Evolutionary conservation across 1,140 invertebrate species (phyloP).

Genomic region (Philopotamus ludificatus): DNA sequence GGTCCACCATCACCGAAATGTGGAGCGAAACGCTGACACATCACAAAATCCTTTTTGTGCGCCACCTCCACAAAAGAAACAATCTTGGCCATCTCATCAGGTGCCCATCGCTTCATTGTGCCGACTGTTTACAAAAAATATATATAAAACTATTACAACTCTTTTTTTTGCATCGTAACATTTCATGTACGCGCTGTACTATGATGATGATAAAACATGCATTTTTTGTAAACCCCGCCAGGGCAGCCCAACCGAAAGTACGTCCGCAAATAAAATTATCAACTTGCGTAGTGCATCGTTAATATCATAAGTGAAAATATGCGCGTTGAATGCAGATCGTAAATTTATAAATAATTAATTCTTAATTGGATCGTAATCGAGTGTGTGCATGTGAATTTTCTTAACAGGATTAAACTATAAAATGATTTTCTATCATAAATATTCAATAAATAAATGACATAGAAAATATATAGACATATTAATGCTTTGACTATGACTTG

Average conservation of each 20-base stretch:
- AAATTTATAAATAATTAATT: too few relatives aligned
- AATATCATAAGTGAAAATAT: too few relatives aligned
- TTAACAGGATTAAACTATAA: too few relatives aligned
- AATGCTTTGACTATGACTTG: too few relatives aligned
- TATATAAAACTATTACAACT: background rate
- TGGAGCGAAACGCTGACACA: slow-evolving; percentile 23
- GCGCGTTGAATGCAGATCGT: too few relatives aligned
- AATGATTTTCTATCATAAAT: too few relatives aligned
- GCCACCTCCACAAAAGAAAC: slow-evolving; percentile 12
- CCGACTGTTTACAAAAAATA: background rate
- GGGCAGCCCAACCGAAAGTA: background rate
- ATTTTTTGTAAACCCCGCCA: background rate
- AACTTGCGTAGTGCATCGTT: too few relatives aligned
- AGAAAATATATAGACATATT: too few relatives aligned
- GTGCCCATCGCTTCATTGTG: slow-evolving; percentile 5
- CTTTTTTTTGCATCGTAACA: background rate
- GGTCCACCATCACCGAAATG: slow-evolving; percentile 7
- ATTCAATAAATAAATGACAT: too few relatives aligned
- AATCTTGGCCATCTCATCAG: slow-evolving; percentile 7
- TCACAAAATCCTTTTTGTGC: slow-evolving; percentile 9
- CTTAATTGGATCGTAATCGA: too few relatives aligned
- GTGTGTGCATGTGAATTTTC: too few relatives aligned
- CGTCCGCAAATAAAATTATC: too few relatives aligned
- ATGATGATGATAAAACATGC: background rate
- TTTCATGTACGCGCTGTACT: background rate